Percentiles rank a stretch among this genome's conserved stretches.
Conservation (phyloP, 1,140 invertebrate genomes). For the Oscheius sp. region DNA sequence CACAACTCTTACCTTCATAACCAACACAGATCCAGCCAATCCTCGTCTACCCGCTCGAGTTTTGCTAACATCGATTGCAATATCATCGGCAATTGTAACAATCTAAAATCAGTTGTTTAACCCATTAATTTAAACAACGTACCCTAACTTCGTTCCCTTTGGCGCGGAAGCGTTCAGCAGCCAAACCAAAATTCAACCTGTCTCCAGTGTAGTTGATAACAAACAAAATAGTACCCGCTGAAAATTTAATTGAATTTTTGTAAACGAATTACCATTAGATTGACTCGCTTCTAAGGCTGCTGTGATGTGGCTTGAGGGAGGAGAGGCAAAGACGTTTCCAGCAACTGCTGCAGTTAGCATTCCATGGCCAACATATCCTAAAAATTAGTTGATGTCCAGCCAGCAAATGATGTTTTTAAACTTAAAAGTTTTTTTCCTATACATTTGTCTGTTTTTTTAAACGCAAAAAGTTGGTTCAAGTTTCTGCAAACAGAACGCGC, state of each 20-base stretch:
- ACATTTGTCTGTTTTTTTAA: not conserved
- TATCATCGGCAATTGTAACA: slow-evolving; percentile 56
- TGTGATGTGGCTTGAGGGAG: slow-evolving; percentile 70
- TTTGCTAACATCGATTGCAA: slow-evolving; percentile 57
- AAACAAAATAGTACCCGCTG: slow-evolving; percentile 73
- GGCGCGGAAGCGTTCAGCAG: slow-evolving; percentile 71
- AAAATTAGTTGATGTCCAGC: too few species aligned
- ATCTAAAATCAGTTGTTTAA: slow-evolving; percentile 63
- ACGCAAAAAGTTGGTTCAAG: not conserved
- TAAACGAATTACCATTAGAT: slow-evolving; percentile 46
- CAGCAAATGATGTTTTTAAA: too few species aligned
- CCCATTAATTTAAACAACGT: slow-evolving; percentile 72
- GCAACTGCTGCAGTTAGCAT: slow-evolving; percentile 75
- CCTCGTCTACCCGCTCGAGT: slow-evolving; percentile 70
- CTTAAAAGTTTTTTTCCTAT: not conserved
- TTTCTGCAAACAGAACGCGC: too few species aligned
- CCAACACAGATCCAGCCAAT: slow-evolving; percentile 73
- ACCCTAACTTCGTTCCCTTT: not conserved
- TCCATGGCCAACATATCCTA: slow-evolving; percentile 76
- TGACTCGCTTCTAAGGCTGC: slow-evolving; percentile 66
- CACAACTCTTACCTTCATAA: slow-evolving; percentile 64
- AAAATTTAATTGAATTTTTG: slow-evolving; percentile 52
- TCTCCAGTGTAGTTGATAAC: slow-evolving; percentile 85
- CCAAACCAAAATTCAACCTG: slow-evolving; percentile 76
- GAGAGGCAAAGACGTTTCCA: slow-evolving; percentile 76